Evolutionary conservation across 2,113 vertebrate genomes (phyloP).

Genomic region (Haplochromis vanheusdeni): DNA sequence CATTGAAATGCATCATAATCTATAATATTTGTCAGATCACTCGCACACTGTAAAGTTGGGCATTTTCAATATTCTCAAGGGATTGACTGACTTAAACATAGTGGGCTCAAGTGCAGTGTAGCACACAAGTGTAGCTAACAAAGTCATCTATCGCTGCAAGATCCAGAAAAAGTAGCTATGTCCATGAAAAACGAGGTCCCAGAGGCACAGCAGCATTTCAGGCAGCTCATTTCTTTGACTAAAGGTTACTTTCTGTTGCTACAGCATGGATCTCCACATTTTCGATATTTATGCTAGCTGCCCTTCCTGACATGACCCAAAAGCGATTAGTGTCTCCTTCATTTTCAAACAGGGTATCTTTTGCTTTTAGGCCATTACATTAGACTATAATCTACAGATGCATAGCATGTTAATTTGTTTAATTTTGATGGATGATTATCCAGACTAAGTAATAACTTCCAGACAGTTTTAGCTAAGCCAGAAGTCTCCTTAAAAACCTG

Average conservation of each 20-base stretch:
- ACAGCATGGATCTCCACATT: neutral
- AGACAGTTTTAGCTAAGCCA: neutral
- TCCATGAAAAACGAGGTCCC: neutral
- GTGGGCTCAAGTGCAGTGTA: fast-evolving
- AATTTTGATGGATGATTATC: neutral
- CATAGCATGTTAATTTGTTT: neutral
- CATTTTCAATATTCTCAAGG: neutral
- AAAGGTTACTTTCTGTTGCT: neutral
- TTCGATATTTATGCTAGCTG: neutral
- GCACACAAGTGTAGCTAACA: neutral
- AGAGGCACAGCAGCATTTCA: neutral
- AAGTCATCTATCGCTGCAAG: neutral
- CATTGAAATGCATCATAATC: neutral
- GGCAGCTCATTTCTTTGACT: neutral
- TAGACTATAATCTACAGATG: neutral
- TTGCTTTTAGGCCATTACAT: neutral
- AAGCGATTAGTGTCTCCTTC: neutral
- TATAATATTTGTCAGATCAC: neutral
- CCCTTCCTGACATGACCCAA: fast-evolving
- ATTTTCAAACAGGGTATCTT: neutral
- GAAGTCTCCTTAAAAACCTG: neutral
- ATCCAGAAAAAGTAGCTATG: neutral
- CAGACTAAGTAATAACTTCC: neutral
- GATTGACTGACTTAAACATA: neutral
- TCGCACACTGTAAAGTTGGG: neutral